These are phyloP conservation scores for Ophioninae sp. DNA, from an alignment of 2,888 invertebrate species.

Conservation along the genomic window DNA sequence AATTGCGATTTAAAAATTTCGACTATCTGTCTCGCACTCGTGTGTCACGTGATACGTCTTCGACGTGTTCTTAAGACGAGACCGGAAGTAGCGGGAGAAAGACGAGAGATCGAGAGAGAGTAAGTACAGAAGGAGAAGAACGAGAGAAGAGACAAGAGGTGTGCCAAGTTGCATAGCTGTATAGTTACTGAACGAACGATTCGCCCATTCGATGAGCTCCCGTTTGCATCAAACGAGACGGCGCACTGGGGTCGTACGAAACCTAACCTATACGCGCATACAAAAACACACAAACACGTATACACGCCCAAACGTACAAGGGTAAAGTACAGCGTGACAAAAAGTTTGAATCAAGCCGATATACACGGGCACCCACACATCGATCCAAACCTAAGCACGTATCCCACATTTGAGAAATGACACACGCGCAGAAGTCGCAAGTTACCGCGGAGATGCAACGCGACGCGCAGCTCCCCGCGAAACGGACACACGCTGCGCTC, in stretches of 20 bases:
- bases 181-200: slow-evolving; percentile 17
- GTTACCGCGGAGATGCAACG: slow-evolving; percentile 52
- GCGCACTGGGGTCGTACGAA: slow-evolving; percentile 28
- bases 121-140: background rate
- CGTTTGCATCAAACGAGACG: slow-evolving; percentile 26
- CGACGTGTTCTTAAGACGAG: no score
- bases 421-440: background rate
- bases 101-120: background rate
- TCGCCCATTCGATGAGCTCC: slow-evolving; percentile 27
- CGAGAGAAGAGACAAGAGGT: slow-evolving; percentile 29
- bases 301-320: no score
- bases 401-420: background rate
- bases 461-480: slow-evolving; percentile 58
- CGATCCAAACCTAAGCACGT: background rate
- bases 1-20: no score
- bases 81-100: background rate
- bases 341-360: background rate
- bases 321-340: no score
- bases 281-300: no score
- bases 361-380: background rate
- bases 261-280: background rate
- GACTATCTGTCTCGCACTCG: no score
- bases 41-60: no score
- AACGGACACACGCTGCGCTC: slow-evolving; percentile 15
- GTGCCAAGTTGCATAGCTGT: slow-evolving; percentile 19